phyloP scores from a whole-genome alignment of 2,113 vertebrate genomes.

The Atlantisia rogersi region DNA sequence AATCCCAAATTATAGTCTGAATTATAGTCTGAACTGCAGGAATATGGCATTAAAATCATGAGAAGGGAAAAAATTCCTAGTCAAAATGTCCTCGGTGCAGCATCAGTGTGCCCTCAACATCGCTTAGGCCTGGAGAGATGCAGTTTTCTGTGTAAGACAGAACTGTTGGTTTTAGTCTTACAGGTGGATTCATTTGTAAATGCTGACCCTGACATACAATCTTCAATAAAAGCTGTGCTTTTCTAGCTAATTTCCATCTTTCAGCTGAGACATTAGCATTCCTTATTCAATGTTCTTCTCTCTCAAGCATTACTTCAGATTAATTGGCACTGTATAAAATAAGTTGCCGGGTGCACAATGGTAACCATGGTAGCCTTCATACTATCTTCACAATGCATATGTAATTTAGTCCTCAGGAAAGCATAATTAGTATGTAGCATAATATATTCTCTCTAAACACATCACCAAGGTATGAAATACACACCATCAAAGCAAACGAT shows the following conservation, averaged over 20 bases:
- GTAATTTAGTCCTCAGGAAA: conserved; percentile 67
- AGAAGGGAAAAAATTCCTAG: not conserved
- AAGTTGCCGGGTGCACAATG: conserved; percentile 67
- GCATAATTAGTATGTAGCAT: conserved; percentile 65
- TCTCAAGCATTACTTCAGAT: conserved; percentile 71
- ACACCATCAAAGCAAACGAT: conserved; percentile 22
- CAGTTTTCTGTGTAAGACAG: rapidly evolving
- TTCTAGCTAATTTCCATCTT: conserved; percentile 64
- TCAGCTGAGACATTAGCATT: conserved; percentile 60
- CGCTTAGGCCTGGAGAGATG: not conserved
- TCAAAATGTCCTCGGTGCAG: not conserved
- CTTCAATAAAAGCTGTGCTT: conserved; percentile 40
- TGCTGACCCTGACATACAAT: conserved; percentile 34
- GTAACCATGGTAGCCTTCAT: conserved; percentile 76
- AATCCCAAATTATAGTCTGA: not conserved
- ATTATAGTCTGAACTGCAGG: not conserved
- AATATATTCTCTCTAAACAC: conserved; percentile 53
- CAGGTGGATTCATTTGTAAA: conserved; percentile 14
- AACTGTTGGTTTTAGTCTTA: conserved; percentile 10
- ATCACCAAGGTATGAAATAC: conserved; percentile 15
- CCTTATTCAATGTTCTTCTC: conserved; percentile 53
- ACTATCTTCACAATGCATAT: conserved; percentile 70
- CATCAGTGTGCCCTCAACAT: not conserved
- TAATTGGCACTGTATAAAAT: conserved; percentile 73
- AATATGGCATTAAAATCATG: not conserved